Evolutionary conservation across 2,113 vertebrate species (phyloP).

Genomic region (Nyctereutes procyonoides): DNA sequence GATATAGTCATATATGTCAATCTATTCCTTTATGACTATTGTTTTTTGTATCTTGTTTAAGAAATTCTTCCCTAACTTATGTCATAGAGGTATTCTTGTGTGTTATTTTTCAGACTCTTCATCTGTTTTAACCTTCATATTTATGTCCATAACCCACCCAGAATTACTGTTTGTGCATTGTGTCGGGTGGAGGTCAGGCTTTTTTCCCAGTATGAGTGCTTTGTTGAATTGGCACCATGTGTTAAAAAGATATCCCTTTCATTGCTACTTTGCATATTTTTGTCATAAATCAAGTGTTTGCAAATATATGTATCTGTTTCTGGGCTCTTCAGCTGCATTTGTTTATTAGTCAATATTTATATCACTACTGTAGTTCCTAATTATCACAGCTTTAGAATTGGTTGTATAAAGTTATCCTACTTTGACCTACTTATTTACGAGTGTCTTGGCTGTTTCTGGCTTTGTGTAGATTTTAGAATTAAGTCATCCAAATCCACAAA

Average conservation of each 20-base stretch:
- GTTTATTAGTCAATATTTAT: background rate
- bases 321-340: background rate
- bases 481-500: background rate
- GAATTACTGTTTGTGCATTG: background rate
- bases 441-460: background rate
- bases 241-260: background rate
- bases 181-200: background rate
- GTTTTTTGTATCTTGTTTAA: background rate
- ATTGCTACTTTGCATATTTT: background rate
- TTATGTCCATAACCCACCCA: background rate
- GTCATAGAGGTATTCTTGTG: background rate
- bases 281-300: background rate
- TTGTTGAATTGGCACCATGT: background rate
- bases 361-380: background rate
- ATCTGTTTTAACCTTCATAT: background rate
- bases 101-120: background rate
- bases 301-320: background rate
- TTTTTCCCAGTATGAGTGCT: background rate
- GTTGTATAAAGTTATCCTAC: background rate
- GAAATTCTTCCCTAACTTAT: background rate
- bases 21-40: background rate
- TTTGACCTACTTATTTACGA: background rate
- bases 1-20: background rate
- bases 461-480: background rate
- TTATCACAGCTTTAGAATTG: background rate